Percentiles rank a stretch among this genome's conserved stretches.
Conservation (phyloP, 1,140 invertebrate species). For the Drosophila chauvacae region DNA sequence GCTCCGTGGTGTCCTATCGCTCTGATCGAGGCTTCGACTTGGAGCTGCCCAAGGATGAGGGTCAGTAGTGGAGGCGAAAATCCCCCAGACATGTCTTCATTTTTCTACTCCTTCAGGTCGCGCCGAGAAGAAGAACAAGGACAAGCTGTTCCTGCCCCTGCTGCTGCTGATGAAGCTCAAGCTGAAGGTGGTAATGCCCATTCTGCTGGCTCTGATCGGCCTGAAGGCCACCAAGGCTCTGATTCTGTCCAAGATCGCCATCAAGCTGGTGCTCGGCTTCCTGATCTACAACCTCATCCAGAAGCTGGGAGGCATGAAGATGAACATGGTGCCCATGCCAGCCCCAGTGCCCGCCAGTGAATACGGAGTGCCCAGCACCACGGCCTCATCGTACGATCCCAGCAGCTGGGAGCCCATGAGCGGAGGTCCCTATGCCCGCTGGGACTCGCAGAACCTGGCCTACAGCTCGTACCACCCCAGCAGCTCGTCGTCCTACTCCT, state of each 20-base stretch:
- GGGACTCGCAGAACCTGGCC: conserved; percentile 90
- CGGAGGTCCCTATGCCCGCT: conserved; percentile 90
- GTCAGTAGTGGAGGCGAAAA: conserved; percentile 51
- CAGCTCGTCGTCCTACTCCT: conserved; percentile 86
- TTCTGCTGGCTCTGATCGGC: conserved; percentile 90
- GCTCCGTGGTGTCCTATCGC: conserved; percentile 88
- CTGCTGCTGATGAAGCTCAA: conserved; percentile 92
- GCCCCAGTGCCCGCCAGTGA: conserved; percentile 85
- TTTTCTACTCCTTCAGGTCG: conserved; percentile 50
- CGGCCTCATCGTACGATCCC: conserved; percentile 88
- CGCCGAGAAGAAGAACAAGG: conserved; percentile 87
- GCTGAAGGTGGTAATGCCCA: conserved; percentile 92
- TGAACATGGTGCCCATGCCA: conserved; percentile 88
- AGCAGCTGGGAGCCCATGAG: conserved; percentile 88
- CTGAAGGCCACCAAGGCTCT: conserved; percentile 93
- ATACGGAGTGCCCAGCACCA: conserved; percentile 88
- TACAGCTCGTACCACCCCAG: conserved; percentile 91
- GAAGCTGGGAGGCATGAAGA: conserved; percentile 89
- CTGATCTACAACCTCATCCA: conserved; percentile 91
- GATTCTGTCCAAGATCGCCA: conserved; percentile 92
- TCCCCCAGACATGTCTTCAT: conserved; percentile 24
- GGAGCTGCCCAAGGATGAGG: conserved; percentile 86
- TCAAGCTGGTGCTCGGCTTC: conserved; percentile 91
- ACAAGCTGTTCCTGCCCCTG: conserved; percentile 92
- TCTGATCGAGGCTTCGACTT: conserved; percentile 89